Evolutionary conservation across 2,797 vertebrate genomes (phyloP).

Genomic region (Stomatorhinus walkeri): DNA sequence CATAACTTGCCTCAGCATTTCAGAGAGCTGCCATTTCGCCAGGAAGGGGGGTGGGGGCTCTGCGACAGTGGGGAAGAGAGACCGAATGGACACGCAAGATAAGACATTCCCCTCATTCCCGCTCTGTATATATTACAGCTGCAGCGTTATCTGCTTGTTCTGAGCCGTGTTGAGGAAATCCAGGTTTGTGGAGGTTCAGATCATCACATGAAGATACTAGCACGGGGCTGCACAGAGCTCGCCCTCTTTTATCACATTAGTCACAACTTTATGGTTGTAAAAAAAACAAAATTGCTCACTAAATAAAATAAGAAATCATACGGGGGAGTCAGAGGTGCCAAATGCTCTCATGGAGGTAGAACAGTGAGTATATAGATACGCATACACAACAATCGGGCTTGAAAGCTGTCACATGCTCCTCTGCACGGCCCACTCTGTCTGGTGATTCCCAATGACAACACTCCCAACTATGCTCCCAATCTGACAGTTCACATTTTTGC

Average conservation of each 20-base stretch:
- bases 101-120: background rate
- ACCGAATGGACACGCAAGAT: background rate
- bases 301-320: background rate
- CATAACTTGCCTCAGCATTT: background rate
- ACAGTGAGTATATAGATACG: background rate
- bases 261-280: background rate
- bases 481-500: background rate
- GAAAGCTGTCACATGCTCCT: background rate
- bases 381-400: background rate
- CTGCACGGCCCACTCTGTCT: background rate
- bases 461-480: background rate
- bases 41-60: background rate
- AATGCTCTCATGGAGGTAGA: background rate
- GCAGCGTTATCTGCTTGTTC: background rate
- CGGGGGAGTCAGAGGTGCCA: background rate
- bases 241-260: background rate
- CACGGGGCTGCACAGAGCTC: background rate
- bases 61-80: background rate
- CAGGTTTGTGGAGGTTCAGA: background rate
- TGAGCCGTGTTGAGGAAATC: background rate
- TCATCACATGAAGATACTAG: background rate
- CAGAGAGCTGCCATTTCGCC: background rate
- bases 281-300: background rate
- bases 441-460: background rate
- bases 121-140: background rate